Evolutionary conservation across 2,888 invertebrate species (phyloP).

Genomic region (Sinodicranocentrus sp.): DNA sequence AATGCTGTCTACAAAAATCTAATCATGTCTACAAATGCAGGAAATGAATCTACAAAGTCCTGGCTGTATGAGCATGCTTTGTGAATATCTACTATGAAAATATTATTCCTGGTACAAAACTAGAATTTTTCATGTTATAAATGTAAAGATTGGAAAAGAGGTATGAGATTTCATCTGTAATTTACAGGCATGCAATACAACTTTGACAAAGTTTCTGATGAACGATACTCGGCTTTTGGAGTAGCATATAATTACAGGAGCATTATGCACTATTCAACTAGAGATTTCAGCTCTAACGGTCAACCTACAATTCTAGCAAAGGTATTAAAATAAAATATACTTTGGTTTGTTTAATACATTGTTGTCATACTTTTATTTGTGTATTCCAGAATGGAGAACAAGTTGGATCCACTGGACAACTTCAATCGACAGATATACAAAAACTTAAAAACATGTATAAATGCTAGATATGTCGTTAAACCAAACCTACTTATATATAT

Average conservation of each 20-base stretch:
- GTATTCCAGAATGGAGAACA: conserved; percentile 45
- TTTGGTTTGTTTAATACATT: too few relatives aligned
- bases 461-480: conserved; percentile 54
- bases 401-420: conserved; percentile 40
- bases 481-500: too few relatives aligned
- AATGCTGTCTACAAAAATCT: too few relatives aligned
- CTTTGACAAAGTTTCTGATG: conserved; percentile 8
- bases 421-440: conserved; percentile 45
- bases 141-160: too few relatives aligned
- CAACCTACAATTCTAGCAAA: conserved; percentile 48
- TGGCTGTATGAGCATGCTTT: too few relatives aligned
- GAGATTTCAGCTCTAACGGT: conserved; percentile 54
- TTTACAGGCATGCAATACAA: conserved; percentile 18
- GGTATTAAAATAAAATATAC: conserved; percentile 25
- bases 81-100: too few relatives aligned
- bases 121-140: too few relatives aligned
- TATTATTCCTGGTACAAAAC: background rate
- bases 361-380: too few relatives aligned
- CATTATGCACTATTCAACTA: conserved; percentile 63
- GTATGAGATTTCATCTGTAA: background rate
- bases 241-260: conserved; percentile 47
- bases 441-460: conserved; percentile 62
- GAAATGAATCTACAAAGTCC: too few relatives aligned
- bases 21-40: too few relatives aligned
- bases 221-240: conserved; percentile 18